Base-by-base conservation (phyloP, 2,113 vertebrate genomes). In the Callipepla californica region DNA sequence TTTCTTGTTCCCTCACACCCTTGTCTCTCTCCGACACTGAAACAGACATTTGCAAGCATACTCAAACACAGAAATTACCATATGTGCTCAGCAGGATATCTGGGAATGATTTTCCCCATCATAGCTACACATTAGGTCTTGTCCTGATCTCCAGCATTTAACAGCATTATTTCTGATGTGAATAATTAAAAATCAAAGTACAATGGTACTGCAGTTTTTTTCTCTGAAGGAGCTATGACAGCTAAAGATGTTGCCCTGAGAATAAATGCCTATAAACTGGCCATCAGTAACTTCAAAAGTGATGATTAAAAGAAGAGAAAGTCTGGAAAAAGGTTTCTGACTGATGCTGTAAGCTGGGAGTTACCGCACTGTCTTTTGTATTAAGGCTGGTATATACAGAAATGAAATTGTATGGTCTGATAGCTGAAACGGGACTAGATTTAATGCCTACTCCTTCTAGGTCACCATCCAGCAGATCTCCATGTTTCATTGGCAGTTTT, bases 101-200 rank as follows among this genome's bases (percentile, higher is more conserved):
- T 85, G 20, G 63, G 63, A 82, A 90, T 82, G 7, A 87, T 91
- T 93, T 94, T 40, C 63, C 26, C 59, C 40, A 32, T 80, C 83
- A 86, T 28, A 86, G 10, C 20, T 77, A 62, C 72, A 44, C 18
- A 69, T 73, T 82, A 85, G 55, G 21, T 66, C 59, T 91, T 62
- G 82, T 89, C 62, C 53, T 76, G 20, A 62, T 93, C 65, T 90
- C 87, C 82, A 85, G 59, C 58, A 90, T 61, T 85, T 79, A 87
- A 66, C 40, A 57, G 32, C 53, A 51, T 87, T 85, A 69, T 82
- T 92, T 94, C 78, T 92, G 58, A 81, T 48, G 45, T 82, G 75
- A 87, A 85, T 89, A 82, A 85, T 94, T 92, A 87, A 80, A 87
- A 86, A 92, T 63, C 51, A 82, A 95, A 92, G 51, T 61, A 44